These are phyloP conservation scores for Neodiprion virginianus DNA, from an alignment of 1,140 invertebrate genomes.

Conservation along the genomic window DNA sequence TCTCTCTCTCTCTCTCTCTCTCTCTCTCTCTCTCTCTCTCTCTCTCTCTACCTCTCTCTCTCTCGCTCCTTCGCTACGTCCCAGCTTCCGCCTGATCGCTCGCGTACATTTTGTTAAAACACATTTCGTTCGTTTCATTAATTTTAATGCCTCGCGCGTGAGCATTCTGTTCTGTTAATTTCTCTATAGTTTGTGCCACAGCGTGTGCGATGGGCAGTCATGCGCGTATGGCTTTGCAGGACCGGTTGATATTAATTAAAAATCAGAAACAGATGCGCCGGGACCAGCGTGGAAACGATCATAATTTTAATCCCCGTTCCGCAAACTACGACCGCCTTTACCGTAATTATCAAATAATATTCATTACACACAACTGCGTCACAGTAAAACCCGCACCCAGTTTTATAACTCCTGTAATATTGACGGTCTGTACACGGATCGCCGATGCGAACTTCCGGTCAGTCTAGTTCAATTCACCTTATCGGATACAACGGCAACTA, in stretches of 20 bases:
- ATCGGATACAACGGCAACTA: no score
- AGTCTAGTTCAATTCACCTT: no score
- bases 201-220: background rate
- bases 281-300: background rate
- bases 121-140: constrained; percentile 7
- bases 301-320: background rate
- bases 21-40: constrained; percentile 9
- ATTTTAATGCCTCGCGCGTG: constrained; percentile 7
- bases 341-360: background rate
- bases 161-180: constrained; percentile 7
- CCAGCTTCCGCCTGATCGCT: constrained; percentile 12
- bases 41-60: constrained; percentile 1
- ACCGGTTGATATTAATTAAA: constrained; percentile 1
- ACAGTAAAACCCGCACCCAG: no score
- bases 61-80: constrained; percentile 19
- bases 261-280: constrained; percentile 4
- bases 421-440: no score
- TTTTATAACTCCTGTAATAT: no score
- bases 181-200: constrained; percentile 5
- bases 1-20: constrained; percentile 11
- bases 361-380: background rate
- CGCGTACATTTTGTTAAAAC: constrained; percentile 5
- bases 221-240: background rate
- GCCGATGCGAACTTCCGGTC: no score
- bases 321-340: background rate